Evolutionary conservation across 2,888 invertebrate species (phyloP), one percentile per base, ranked within the genome.

Genomic region (Idaea straminata): DNA sequence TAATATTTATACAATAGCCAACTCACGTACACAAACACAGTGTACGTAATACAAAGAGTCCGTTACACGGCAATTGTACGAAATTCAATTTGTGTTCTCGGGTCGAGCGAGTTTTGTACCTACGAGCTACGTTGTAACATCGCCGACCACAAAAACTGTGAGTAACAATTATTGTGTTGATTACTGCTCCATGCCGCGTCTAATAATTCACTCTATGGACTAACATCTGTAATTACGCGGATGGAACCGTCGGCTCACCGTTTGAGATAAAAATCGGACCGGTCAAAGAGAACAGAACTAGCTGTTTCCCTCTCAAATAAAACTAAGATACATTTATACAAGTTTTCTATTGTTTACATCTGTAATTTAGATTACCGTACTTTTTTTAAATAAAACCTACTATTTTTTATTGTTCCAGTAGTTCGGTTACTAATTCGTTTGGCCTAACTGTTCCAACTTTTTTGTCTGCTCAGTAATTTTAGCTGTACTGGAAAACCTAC

Each of bases 141-240:
- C 76, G 81, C 59, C 59, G 59, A 83, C 85, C 86, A 83, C 86
- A 84, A 83, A 80, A 83, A 80, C 81, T 69, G 77, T 81, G 84
- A 83, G 85, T 88, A 91, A 91, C 88, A 91, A 91, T 91, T 89
- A 91, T 91, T 89, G 77, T 81, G 82, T 84, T 83, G 91, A 92
- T 92, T 90, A 89, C 89, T 83, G 83, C 83, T 81, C 82, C 79
- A 82, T 83, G 83, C 81, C 84, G 83, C 82, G 83, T 86, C 87
- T 91, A 91, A 92, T 92, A 91, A 91, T 92, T 92, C 91, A 91
- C 90, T 91, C 85, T 82, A 84, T 82, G 79, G 83, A 80, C 87
- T 90, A 91, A 92, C 91, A 88, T 91, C 87, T 88, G 88, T 92
- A 91, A 92, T 92, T 92, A 92, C 87, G 84, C 73, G 85, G 85